A percentile compares a stretch with the other conserved stretches of the same genome.
phyloP scores from a whole-genome alignment of 2,113 vertebrate genomes.

The Murina feae region DNA sequence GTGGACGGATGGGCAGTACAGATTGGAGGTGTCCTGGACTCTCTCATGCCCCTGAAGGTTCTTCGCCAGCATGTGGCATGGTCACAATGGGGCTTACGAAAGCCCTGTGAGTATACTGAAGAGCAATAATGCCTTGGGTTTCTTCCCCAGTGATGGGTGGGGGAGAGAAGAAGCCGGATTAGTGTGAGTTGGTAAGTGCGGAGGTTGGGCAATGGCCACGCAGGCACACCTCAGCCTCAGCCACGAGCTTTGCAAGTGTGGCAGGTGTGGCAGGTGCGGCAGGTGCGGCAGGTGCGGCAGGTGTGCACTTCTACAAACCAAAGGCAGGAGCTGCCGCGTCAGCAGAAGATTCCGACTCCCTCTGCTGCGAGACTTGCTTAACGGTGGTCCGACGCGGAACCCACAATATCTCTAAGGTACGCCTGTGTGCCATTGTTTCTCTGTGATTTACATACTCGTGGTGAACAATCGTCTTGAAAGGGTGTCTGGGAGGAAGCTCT shows the following conservation, averaged over 20 bases:
- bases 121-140: neutral
- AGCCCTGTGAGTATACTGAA: neutral
- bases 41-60: neutral
- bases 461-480: neutral
- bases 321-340: neutral
- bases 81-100: neutral
- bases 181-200: neutral
- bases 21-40: neutral
- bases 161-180: neutral
- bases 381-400: neutral
- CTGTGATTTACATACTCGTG: neutral
- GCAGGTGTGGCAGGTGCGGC: too few species aligned
- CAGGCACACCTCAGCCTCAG: neutral
- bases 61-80: neutral
- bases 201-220: neutral
- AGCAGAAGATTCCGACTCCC: neutral
- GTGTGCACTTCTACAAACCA: neutral
- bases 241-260: too few species aligned
- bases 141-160: neutral
- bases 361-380: neutral
- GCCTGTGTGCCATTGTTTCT: neutral
- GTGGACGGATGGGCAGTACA: fast-evolving
- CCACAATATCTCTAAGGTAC: neutral
- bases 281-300: too few species aligned
- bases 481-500: neutral